Percentiles rank a stretch among this genome's conserved stretches.
phyloP scores from a whole-genome alignment of 2,797 vertebrate genomes.

The Acomys russatus region DNA sequence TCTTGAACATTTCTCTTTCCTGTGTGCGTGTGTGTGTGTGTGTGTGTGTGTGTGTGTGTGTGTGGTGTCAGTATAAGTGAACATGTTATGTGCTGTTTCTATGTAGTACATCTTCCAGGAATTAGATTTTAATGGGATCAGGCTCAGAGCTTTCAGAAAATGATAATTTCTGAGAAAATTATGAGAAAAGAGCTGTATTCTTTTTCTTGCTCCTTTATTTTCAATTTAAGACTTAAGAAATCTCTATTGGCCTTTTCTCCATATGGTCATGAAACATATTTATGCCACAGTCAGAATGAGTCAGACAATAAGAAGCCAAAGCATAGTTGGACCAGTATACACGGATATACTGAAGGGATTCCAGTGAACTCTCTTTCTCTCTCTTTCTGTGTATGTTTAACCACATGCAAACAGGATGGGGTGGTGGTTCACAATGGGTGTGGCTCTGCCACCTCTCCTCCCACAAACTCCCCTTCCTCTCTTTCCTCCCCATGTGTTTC shows the following conservation, averaged over 20 bases:
- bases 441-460: slow-evolving; percentile 75
- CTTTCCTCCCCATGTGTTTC: slow-evolving; percentile 84
- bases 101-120: slow-evolving; percentile 65
- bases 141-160: slow-evolving; percentile 56
- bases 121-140: slow-evolving; percentile 78
- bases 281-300: slow-evolving; percentile 75
- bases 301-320: slow-evolving; percentile 79
- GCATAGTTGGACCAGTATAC: slow-evolving; percentile 18
- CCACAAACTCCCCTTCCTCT: slow-evolving; percentile 79
- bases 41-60: neutral
- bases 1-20: slow-evolving; percentile 40
- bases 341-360: slow-evolving; percentile 51
- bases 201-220: neutral
- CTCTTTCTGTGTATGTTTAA: slow-evolving; percentile 65
- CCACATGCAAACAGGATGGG: slow-evolving; percentile 82
- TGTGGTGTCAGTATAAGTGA: neutral
- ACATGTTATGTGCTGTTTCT: neutral
- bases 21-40: neutral
- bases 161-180: slow-evolving; percentile 65
- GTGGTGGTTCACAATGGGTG: slow-evolving; percentile 75
- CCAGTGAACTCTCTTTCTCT: neutral
- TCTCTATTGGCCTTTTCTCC: slow-evolving; percentile 66
- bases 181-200: neutral
- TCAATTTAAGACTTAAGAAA: slow-evolving; percentile 41
- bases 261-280: slow-evolving; percentile 71